Base-by-base conservation (phyloP, 2,888 invertebrate species). In the Lasius platythorax region DNA sequence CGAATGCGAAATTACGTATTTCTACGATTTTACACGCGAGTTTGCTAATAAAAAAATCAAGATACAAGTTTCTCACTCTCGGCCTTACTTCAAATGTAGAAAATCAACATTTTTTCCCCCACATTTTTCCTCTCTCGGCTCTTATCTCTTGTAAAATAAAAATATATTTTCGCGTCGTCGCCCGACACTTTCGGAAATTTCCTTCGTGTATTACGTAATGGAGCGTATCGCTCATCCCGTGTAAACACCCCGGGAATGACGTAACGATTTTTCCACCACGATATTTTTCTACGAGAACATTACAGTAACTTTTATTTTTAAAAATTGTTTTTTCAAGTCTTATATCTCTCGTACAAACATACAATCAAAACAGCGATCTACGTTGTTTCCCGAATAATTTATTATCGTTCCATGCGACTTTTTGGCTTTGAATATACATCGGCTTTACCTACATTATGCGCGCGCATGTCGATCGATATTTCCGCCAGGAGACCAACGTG, bases 381-480 rank as follows among this genome's bases (percentile, higher is more conserved):
- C 28, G 6, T 23, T 23, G 8, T 23, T 46, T 23, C 15, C 18
- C 37, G 58, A 28, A 23, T 12, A 37, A 61, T 12, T 23, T 46
- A 18, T 70, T 61, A 46, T 70, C n/a, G 30, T 63, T 11, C 3
- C 53, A 12, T 40, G 6, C 15, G 53, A 18, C 23, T 66, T 18
- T n/a, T 18, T n/a, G 64, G 33, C 40, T 18, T 66, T n/a, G 53
- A 8, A n/a, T 56, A 53, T 8, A 50, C 64, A 33, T 11, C 46
- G 37, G 53, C n/a, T 53, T 53, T n/a, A 53, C 53, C 8, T 53
- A n/a, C n/a, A 9, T n/a, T 8, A 0, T 81, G 72, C 79, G 70
- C 70, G 79, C 72, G 79, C 79, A 63, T 28, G 1, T 28, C 37
- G 61, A 81, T 81, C 61, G 79, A 81, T 81, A 81, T 50, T 61